Base-by-base conservation (phyloP, 2,888 invertebrate genomes). In the Glomeris marginata region DNA sequence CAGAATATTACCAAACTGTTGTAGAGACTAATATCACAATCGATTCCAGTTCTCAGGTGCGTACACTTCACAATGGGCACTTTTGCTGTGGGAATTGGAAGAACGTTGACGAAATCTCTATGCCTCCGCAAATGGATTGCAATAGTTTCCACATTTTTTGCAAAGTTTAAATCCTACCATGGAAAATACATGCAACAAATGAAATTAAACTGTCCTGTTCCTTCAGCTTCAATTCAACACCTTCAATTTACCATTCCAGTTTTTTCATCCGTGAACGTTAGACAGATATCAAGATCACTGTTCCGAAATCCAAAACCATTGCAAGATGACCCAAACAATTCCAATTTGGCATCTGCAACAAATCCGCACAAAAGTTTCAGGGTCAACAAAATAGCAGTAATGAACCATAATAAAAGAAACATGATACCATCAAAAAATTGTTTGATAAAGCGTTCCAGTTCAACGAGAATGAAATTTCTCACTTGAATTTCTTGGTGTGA, bases 61-160 rank as follows among this genome's bases (percentile, higher is more conserved):
- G 58, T 61, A 61, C 76, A 75, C 61, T 76, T 76, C 33, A 77
- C 71, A 52, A 77, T 76, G 3, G 77, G 77, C 21, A 77, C 76
- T 62, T 76, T 75, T 28, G 76, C 76, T 15, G 71, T 70, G 4
- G 71, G 65, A 44, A 76, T 73, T 5, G 73, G 63, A 45, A 70
- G 54, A 34, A 73, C 66, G 43, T 69, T 63, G 50, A 61, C 60
- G 43, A 71, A 59, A 6, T 62, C 58, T 11, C 59, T 55, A 48
- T 63, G 61, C 18, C 59, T 59, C 54, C 62, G 63, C 52, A 74
- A 57, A 34, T 61, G 59, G 43, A 59, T 59, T 10, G 67, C 66
- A 45, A 74, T 57, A n/a, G 58, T 58, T 50, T 66, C 63, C 41
- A 71, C 69, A 15, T 49, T 54, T n/a, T 47, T 41, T 18, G 41